Base-by-base conservation (phyloP, 2,888 invertebrate species). In the Latrodectus hesperus region DNA sequence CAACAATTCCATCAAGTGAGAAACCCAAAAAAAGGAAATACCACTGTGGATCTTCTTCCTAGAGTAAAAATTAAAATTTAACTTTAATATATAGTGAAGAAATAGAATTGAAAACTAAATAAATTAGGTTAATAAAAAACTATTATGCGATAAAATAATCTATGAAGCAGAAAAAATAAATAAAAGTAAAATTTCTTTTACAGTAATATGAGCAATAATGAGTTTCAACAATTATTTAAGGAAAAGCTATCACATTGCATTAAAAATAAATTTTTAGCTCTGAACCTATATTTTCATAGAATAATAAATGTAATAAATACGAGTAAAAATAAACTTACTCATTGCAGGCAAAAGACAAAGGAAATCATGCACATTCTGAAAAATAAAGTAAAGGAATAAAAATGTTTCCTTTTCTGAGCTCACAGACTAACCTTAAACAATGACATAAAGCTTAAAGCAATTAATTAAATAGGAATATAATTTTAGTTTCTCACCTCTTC, bases 31-130 rank as follows among this genome's bases (percentile, higher is more conserved):
- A 89, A 79, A 90, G 73, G 53, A 90, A 82, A 74, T 85, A 90
- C 90, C 90, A 90, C 26, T 90, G 88, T 16, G 90, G 89, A 79
- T 90, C 90, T 82, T 90, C 90, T 67, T 90, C 89, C 84, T 90
- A 74, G 26, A 71, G 14, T 14, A 53, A 78, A 68, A 52, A 16
- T 1, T 51, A 72, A 16, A 26, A 17, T 38, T 11, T 11, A 70
- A 11, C 26, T 70, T 11, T 22, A 70, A 49, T 22, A 9, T 49
- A 70, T 38, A 60, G 16, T 60, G 16, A 38, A 22, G 49, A 22
- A 70, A 70, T 14, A 9, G 14, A 10, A 70, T 22, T 26, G 49
- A 70, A 70, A 14, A 22, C 8, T 26, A 11, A 38, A 6, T 12
- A 22, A n/a, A 17, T 38, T 22, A 70, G 22, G 2, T 65, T 65